phyloP scores from a whole-genome alignment of 2,888 invertebrate genomes.

The Zaprionus bogoriensis region DNA sequence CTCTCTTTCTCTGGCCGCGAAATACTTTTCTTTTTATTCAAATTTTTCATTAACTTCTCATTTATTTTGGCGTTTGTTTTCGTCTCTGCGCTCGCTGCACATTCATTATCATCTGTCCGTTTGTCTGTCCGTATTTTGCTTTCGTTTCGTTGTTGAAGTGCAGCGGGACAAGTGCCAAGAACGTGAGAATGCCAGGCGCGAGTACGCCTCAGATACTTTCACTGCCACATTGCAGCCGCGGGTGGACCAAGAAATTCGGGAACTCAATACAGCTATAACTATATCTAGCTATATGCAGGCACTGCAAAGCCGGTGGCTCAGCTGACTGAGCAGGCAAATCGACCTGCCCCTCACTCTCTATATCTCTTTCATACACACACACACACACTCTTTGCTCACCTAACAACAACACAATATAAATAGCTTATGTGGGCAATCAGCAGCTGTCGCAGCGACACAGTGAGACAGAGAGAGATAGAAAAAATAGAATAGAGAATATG shows the following conservation, averaged over 20 bases:
- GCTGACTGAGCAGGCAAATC: slow-evolving; percentile 8
- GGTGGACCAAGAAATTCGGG: slow-evolving; percentile 3
- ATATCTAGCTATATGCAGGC: too few relatives aligned
- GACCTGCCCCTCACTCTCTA: not conserved
- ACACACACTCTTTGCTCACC: too few relatives aligned
- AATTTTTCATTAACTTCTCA: slow-evolving; percentile 39
- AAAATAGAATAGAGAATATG: slow-evolving; percentile 20
- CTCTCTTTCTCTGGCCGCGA: too few relatives aligned
- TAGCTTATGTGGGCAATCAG: slow-evolving; percentile 30
- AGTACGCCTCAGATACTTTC: slow-evolving; percentile 53
- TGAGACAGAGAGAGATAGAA: not conserved
- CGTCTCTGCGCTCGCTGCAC: slow-evolving; percentile 23
- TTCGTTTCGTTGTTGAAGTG: slow-evolving; percentile 40
- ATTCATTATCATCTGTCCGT: slow-evolving; percentile 27
- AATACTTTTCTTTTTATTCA: slow-evolving; percentile 28
- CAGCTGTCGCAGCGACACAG: slow-evolving; percentile 26
- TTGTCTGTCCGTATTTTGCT: slow-evolving; percentile 13
- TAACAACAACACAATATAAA: slow-evolving; percentile 21
- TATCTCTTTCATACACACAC: not conserved
- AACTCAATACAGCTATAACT: too few relatives aligned
- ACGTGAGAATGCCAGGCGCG: slow-evolving; percentile 41
- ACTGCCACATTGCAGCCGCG: slow-evolving; percentile 45
- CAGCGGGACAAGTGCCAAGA: slow-evolving; percentile 77
- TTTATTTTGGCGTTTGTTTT: slow-evolving; percentile 41
- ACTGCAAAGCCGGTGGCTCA: slow-evolving; percentile 30